A percentile compares a stretch with the other conserved stretches of the same genome.
phyloP scores from a whole-genome alignment of 2,888 invertebrate species.

The Sericinus montela region DNA sequence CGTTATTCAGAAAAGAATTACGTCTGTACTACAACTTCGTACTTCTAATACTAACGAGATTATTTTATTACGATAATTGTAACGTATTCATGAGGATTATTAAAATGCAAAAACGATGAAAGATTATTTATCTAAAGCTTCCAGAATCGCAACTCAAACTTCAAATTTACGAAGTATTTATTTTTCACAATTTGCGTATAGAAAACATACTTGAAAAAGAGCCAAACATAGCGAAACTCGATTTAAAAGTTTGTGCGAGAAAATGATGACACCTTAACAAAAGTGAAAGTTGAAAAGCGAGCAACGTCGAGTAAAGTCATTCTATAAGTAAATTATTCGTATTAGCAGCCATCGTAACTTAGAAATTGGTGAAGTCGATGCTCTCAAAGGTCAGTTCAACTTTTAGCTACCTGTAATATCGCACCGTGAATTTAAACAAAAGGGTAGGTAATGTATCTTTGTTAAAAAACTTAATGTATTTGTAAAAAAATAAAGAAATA shows the following conservation, averaged over 20 bases:
- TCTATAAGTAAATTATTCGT: conserved; percentile 19
- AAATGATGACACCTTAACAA: conserved; percentile 17
- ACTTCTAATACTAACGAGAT: too few species aligned
- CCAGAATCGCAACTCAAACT: neutral
- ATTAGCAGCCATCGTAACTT: conserved; percentile 12
- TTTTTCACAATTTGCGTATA: neutral
- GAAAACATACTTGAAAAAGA: conserved; percentile 4
- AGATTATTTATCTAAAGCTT: neutral
- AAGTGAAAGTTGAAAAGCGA: conserved; percentile 6
- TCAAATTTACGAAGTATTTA: neutral
- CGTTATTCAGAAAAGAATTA: too few species aligned
- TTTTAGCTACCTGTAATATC: conserved; percentile 8
- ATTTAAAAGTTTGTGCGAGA: conserved; percentile 13
- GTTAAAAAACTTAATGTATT: too few species aligned
- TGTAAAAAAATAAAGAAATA: too few species aligned
- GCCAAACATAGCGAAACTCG: conserved; percentile 8
- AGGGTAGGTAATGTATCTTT: too few species aligned
- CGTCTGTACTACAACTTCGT: too few species aligned
- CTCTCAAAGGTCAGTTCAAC: conserved; percentile 17
- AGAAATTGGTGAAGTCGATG: conserved; percentile 3
- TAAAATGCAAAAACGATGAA: neutral
- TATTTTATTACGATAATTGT: too few species aligned
- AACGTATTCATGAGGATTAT: neutral
- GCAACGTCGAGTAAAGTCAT: conserved; percentile 4
- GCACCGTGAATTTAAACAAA: too few species aligned